A percentile compares a stretch with the other conserved stretches of the same genome.
phyloP scores from a whole-genome alignment of 2,797 vertebrate genomes.

The Anguilla megastoma region DNA sequence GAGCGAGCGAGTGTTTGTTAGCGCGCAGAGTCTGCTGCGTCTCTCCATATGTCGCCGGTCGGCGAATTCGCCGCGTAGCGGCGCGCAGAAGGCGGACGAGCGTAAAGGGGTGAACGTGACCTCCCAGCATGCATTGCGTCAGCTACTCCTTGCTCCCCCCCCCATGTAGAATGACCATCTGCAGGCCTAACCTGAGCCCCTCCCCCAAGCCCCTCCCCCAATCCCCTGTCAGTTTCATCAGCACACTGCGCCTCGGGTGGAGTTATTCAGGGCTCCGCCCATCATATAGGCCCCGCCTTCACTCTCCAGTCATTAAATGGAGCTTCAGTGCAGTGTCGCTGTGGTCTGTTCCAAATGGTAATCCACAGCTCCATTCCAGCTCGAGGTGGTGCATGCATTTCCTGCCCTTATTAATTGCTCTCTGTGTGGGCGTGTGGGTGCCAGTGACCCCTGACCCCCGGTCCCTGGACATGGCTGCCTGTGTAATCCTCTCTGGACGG shows the following conservation, averaged over 20 bases:
- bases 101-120: neutral
- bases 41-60: neutral
- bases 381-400: neutral
- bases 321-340: neutral
- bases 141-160: neutral
- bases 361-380: neutral
- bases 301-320: neutral
- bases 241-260: neutral
- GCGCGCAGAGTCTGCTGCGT: neutral
- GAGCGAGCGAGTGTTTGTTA: neutral
- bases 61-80: neutral
- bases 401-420: neutral
- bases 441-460: neutral
- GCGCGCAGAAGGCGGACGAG: neutral
- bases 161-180: neutral
- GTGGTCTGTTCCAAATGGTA: too few species aligned
- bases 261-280: neutral
- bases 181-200: neutral
- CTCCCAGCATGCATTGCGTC: neutral
- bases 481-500: neutral
- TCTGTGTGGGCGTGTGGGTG: neutral
- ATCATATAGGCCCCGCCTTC: neutral
- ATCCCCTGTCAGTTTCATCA: neutral
- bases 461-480: neutral
- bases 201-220: neutral